Conservation (phyloP, 2,888 invertebrate species). For the Acanthosepion pharaonis region DNA sequence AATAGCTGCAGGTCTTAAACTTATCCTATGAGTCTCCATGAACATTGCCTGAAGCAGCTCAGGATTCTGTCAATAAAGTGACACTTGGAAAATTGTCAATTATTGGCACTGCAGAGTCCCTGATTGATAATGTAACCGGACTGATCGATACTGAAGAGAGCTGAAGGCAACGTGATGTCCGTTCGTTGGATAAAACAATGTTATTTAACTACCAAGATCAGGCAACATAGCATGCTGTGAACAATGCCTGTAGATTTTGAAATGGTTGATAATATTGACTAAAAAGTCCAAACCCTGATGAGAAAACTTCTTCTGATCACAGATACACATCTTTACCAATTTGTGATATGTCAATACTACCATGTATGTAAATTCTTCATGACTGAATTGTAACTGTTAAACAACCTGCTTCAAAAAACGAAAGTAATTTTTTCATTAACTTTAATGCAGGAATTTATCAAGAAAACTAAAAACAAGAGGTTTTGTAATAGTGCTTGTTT, state of each 20-base stretch:
- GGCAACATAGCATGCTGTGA: neutral
- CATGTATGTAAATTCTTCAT: too few relatives aligned
- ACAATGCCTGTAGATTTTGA: neutral
- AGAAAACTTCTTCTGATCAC: neutral
- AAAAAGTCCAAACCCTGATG: neutral
- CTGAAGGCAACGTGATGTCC: neutral
- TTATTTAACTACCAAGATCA: conserved; percentile 8
- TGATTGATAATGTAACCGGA: conserved; percentile 8
- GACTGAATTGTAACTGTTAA: too few relatives aligned
- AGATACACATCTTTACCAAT: neutral
- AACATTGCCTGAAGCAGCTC: neutral
- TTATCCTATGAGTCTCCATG: neutral
- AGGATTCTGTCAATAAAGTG: conserved; percentile 33
- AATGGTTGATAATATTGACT: neutral
- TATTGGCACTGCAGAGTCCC: neutral
- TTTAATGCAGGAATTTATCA: too few relatives aligned
- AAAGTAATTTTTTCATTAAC: too few relatives aligned
- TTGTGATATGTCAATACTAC: neutral
- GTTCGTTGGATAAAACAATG: neutral
- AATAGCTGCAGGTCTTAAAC: neutral
- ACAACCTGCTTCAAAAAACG: too few relatives aligned
- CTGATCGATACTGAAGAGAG: neutral
- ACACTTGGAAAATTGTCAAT: conserved; percentile 22
- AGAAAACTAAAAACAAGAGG: too few relatives aligned
- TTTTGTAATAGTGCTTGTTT: too few relatives aligned